Percentiles rank a stretch among this genome's conserved stretches.
Evolutionary conservation across 2,888 invertebrate species (phyloP).

Genomic region (Odontothrips loti): DNA sequence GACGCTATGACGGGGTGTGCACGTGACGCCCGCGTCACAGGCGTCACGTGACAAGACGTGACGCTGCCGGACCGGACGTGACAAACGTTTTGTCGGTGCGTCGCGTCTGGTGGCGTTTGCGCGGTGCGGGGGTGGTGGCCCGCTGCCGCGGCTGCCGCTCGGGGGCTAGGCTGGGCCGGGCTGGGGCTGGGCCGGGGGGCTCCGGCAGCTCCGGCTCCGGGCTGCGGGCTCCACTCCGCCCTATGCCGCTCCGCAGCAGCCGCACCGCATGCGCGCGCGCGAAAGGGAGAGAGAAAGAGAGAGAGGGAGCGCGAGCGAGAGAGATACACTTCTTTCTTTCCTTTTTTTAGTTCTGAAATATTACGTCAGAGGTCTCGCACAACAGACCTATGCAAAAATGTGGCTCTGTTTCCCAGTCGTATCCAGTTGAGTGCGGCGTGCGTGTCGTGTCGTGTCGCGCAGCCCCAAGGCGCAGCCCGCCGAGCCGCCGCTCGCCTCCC

Average conservation of each 20-base stretch:
- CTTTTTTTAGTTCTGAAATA: constrained; percentile 23
- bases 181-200: too few species aligned
- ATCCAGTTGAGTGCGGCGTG: constrained; percentile 6
- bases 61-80: too few species aligned
- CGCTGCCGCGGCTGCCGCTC: too few species aligned
- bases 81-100: too few species aligned
- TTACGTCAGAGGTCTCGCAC: constrained; percentile 25
- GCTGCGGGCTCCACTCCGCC: too few species aligned
- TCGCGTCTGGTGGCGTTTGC: too few species aligned
- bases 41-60: too few species aligned
- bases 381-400: constrained; percentile 26
- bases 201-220: too few species aligned
- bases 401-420: constrained; percentile 24
- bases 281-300: neutral
- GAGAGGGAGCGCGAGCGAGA: neutral
- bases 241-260: neutral
- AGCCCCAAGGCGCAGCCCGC: neutral
- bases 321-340: neutral
- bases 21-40: too few species aligned
- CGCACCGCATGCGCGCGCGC: neutral
- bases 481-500: neutral
- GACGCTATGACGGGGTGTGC: neutral
- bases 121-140: too few species aligned
- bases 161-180: too few species aligned
- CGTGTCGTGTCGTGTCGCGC: constrained; percentile 34